A percentile compares a stretch with the other conserved stretches of the same genome.
These are phyloP conservation scores for Cyprinodon diabolis DNA, from an alignment of 2,797 vertebrate genomes.

Conservation along the genomic window DNA sequence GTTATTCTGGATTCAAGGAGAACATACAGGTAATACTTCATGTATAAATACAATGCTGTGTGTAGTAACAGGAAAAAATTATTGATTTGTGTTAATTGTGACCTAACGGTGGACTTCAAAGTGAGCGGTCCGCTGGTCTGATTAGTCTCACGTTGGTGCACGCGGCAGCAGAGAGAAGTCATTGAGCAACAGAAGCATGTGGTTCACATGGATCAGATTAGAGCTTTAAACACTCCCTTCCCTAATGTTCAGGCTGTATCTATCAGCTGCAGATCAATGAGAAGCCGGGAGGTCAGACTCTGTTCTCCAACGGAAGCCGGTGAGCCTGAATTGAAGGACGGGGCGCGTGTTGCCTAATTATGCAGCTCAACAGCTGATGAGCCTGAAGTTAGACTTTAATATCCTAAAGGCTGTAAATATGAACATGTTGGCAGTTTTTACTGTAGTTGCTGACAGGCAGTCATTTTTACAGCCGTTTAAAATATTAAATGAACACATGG, in stretches of 20 bases:
- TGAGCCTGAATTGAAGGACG: not conserved
- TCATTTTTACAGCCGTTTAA: no score
- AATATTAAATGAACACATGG: no score
- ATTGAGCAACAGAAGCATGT: not conserved
- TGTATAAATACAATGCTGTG: not conserved
- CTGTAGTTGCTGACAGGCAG: no score
- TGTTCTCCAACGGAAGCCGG: not conserved
- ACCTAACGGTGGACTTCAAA: not conserved
- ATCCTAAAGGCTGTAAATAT: no score
- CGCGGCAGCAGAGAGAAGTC: not conserved
- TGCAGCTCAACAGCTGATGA: not conserved
- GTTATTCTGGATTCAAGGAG: not conserved
- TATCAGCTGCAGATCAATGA: not conserved
- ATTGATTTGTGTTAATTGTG: not conserved
- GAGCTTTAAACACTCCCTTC: not conserved
- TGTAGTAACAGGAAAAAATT: not conserved
- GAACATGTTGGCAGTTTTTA: no score
- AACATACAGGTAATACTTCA: slow-evolving; percentile 27
- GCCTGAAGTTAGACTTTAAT: no score
- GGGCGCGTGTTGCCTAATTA: not conserved
- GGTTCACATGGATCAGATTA: not conserved
- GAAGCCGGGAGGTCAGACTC: not conserved
- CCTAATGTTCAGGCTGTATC: not conserved
- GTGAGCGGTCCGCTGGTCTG: not conserved
- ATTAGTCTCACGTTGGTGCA: not conserved